These are phyloP conservation scores for Gobio gobio DNA, from an alignment of 2,113 vertebrate species.

Conservation along the genomic window DNA sequence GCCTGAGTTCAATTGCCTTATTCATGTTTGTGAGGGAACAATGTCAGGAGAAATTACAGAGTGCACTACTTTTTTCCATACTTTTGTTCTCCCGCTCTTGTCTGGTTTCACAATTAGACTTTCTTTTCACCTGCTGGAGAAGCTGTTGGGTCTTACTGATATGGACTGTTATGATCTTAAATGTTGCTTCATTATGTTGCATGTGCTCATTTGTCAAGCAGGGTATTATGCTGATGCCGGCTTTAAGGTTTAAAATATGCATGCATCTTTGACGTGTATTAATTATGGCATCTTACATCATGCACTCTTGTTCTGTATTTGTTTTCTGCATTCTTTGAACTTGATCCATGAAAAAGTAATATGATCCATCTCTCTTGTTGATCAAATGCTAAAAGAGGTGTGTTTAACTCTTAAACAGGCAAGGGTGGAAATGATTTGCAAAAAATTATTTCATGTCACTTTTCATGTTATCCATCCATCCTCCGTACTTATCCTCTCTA, in stretches of 20 bases:
- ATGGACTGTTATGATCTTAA: neutral
- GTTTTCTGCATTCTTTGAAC: constrained; percentile 14
- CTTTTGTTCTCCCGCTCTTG: constrained; percentile 39
- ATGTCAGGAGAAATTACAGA: constrained; percentile 70
- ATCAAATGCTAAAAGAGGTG: neutral
- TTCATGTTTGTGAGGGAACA: constrained; percentile 68
- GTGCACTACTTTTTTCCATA: neutral
- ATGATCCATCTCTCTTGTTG: neutral
- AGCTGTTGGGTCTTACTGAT: constrained; percentile 9
- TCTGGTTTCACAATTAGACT: constrained; percentile 10
- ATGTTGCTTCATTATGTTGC: constrained; percentile 26
- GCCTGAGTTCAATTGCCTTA: constrained; percentile 60
- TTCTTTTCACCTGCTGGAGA: constrained; percentile 32
- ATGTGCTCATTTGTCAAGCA: constrained; percentile 28
- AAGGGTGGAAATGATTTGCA: neutral
- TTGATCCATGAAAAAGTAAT: neutral
- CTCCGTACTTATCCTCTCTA: too few species aligned
- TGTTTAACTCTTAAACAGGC: neutral
- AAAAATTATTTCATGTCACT: neutral
- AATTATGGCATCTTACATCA: constrained; percentile 23
- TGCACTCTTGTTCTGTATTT: neutral
- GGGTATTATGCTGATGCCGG: constrained; percentile 7
- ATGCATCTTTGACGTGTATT: constrained; percentile 28
- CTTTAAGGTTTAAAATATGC: constrained; percentile 30
- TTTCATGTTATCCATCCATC: neutral